Conservation (phyloP, 2,113 vertebrate species). For the Callorhinus ursinus region DNA sequence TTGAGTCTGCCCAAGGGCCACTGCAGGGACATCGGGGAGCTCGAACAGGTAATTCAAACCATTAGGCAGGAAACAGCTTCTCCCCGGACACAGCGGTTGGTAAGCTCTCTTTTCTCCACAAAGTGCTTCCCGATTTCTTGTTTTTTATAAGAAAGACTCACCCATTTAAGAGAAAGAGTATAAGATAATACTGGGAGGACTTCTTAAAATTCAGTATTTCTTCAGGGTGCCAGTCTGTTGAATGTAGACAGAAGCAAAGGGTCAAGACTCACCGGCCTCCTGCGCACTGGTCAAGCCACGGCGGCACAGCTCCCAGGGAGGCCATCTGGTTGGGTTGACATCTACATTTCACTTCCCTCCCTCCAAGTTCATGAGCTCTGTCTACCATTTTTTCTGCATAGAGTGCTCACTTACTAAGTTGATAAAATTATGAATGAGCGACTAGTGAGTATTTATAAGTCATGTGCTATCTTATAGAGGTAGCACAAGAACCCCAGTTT, state of each 20-base stretch:
- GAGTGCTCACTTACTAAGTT: not conserved
- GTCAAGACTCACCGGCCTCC: not conserved
- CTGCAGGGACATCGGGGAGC: not conserved
- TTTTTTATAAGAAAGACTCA: not conserved
- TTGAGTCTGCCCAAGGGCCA: not conserved
- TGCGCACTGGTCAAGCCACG: not conserved
- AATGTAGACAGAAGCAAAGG: not conserved
- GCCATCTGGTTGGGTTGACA: fast-evolving
- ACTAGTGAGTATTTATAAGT: not conserved
- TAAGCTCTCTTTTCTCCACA: not conserved
- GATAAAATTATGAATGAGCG: not conserved
- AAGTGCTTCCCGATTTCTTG: not conserved
- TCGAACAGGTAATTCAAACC: too few relatives aligned
- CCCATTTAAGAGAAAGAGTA: not conserved
- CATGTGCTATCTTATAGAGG: too few relatives aligned
- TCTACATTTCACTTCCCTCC: not conserved
- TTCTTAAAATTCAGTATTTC: not conserved
- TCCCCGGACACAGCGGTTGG: not conserved
- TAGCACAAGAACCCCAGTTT: not conserved
- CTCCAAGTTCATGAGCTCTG: not conserved
- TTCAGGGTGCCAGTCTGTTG: not conserved
- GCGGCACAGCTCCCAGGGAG: not conserved
- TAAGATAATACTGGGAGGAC: too few relatives aligned
- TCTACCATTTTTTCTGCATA: too few relatives aligned
- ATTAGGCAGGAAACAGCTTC: not conserved